Evolutionary conservation across 2,113 vertebrate species (phyloP).

Genomic region (Marmota monax): DNA sequence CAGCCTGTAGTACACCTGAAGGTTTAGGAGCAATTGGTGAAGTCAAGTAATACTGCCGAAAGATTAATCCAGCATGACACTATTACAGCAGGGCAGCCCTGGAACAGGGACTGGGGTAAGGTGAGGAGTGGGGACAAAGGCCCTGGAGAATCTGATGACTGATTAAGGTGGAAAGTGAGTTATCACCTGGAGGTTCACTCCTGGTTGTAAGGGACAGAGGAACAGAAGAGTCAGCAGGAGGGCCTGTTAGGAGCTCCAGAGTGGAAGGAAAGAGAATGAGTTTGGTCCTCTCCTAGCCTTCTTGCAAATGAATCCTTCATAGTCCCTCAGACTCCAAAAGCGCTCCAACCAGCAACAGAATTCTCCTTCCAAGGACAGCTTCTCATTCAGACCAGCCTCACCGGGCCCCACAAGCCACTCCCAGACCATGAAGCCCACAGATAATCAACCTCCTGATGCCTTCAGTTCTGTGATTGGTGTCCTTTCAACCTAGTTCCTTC

Average conservation of each 20-base stretch:
- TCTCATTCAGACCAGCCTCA: not conserved
- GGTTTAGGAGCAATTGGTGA: not conserved
- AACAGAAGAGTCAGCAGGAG: constrained; percentile 3
- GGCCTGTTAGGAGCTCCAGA: not conserved
- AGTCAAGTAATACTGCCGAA: not conserved
- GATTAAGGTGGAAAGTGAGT: not conserved
- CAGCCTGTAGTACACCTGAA: not conserved
- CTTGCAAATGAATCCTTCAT: constrained; percentile 6
- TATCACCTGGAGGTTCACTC: not conserved
- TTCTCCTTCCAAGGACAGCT: not conserved
- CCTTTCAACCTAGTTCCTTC: not conserved
- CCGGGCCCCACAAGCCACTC: not conserved
- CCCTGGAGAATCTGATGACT: not conserved
- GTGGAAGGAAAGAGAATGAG: not conserved
- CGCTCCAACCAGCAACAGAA: not conserved
- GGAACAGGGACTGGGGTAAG: not conserved
- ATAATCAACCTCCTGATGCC: not conserved
- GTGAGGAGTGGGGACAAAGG: not conserved
- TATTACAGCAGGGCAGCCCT: not conserved
- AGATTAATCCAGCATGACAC: not conserved
- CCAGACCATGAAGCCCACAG: not conserved
- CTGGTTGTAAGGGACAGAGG: not conserved
- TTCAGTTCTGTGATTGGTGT: not conserved
- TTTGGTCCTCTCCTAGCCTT: not conserved
- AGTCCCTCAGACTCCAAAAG: not conserved